phyloP scores from a whole-genome alignment of 2,888 invertebrate species.

The Neuroscelio doddi region DNA sequence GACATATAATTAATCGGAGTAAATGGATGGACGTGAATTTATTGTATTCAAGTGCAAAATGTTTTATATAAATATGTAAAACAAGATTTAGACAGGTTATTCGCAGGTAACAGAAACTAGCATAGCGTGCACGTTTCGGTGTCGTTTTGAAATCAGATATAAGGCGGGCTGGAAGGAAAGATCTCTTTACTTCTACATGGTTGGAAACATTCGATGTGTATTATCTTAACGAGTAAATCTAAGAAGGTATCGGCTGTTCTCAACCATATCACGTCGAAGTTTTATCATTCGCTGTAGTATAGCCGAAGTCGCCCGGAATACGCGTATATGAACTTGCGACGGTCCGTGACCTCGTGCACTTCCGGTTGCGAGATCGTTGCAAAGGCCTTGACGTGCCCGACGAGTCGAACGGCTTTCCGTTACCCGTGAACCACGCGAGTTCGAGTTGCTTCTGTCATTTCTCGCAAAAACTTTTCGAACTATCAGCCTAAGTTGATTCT shows the following conservation, averaged over 20 bases:
- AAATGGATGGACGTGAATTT: too few species aligned
- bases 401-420: slow-evolving; percentile 41
- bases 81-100: too few species aligned
- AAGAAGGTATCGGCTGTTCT: slow-evolving; percentile 36
- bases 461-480: slow-evolving; percentile 25
- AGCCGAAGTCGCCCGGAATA: slow-evolving; percentile 22
- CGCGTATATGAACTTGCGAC: slow-evolving; percentile 38
- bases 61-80: too few species aligned
- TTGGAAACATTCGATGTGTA: slow-evolving; percentile 22
- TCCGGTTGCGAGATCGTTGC: slow-evolving; percentile 54
- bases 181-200: too few species aligned
- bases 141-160: too few species aligned
- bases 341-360: slow-evolving; percentile 61
- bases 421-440: slow-evolving; percentile 25
- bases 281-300: slow-evolving; percentile 22
- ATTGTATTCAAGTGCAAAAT: too few species aligned
- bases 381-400: slow-evolving; percentile 49
- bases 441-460: slow-evolving; percentile 31
- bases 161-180: too few species aligned
- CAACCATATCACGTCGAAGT: slow-evolving; percentile 31
- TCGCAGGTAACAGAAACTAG: too few species aligned
- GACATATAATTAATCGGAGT: too few species aligned
- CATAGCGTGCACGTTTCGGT: too few species aligned
- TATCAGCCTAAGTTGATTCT: too few species aligned
- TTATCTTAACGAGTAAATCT: slow-evolving; percentile 49